These are phyloP conservation scores for Arizona elegans DNA, from an alignment of 2,113 vertebrate genomes.

Conservation along the genomic window DNA sequence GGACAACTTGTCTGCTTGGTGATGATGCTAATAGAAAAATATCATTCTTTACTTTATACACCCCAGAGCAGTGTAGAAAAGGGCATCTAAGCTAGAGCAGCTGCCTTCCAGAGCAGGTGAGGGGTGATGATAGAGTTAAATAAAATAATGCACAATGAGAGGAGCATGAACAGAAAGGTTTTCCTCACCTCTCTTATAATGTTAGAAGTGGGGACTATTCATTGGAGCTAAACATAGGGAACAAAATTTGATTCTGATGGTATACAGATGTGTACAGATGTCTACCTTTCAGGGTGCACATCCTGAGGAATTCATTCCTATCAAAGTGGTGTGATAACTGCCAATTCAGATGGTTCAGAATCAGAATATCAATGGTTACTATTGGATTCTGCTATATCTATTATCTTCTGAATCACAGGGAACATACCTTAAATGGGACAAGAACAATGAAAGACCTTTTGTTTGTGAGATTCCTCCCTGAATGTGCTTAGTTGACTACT, in stretches of 20 bases:
- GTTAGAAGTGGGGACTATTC: background rate
- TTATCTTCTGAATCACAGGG: background rate
- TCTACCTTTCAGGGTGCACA: background rate
- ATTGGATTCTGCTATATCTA: background rate
- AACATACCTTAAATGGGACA: background rate
- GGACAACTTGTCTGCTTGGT: background rate
- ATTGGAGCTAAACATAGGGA: background rate
- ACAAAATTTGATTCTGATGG: background rate
- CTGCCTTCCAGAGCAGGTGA: background rate
- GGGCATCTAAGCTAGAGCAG: background rate
- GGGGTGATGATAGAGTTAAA: background rate
- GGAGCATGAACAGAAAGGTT: background rate
- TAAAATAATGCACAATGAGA: background rate
- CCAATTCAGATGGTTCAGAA: background rate
- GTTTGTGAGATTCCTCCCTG: background rate
- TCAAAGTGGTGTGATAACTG: background rate
- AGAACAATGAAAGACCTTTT: background rate
- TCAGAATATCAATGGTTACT: background rate
- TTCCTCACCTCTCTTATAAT: background rate
- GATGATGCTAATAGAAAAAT: background rate
- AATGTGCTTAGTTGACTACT: background rate
- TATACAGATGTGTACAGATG: background rate
- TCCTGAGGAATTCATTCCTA: background rate
- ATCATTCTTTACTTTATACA: background rate
- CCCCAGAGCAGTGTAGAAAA: background rate